A percentile compares a stretch with the other conserved stretches of the same genome.
phyloP scores from a whole-genome alignment of 2,113 vertebrate genomes.

The Urocynchramus pylzowi region DNA sequence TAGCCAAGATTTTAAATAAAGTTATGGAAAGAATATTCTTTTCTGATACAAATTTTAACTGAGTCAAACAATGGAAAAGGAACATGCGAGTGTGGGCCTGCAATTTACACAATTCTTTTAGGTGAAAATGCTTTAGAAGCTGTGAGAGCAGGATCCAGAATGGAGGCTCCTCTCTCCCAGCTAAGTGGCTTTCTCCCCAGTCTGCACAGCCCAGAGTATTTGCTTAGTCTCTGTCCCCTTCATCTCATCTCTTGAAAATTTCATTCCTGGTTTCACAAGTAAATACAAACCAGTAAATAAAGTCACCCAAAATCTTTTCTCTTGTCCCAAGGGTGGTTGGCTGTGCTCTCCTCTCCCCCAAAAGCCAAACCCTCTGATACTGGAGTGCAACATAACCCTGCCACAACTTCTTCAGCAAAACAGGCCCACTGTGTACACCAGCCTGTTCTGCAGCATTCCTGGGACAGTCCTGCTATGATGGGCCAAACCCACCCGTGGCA shows the following conservation, averaged over 20 bases:
- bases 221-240: not conserved
- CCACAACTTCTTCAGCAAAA: not conserved
- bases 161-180: not conserved
- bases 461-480: accelerated
- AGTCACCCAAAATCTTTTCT: not conserved
- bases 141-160: not conserved
- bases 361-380: not conserved
- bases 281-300: not conserved
- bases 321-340: not conserved
- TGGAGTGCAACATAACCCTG: accelerated
- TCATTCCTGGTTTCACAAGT: not conserved
- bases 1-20: not conserved
- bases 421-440: too few relatives aligned
- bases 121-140: not conserved
- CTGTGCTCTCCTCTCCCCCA: not conserved
- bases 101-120: not conserved
- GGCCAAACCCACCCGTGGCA: not conserved
- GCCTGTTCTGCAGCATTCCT: not conserved
- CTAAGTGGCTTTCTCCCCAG: not conserved
- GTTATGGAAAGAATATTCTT: not conserved
- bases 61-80: not conserved
- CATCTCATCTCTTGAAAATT: not conserved
- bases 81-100: accelerated
- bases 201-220: not conserved
- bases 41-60: not conserved